Evolutionary conservation across 2,888 invertebrate genomes (phyloP).

Genomic region (Dryobota labecula): DNA sequence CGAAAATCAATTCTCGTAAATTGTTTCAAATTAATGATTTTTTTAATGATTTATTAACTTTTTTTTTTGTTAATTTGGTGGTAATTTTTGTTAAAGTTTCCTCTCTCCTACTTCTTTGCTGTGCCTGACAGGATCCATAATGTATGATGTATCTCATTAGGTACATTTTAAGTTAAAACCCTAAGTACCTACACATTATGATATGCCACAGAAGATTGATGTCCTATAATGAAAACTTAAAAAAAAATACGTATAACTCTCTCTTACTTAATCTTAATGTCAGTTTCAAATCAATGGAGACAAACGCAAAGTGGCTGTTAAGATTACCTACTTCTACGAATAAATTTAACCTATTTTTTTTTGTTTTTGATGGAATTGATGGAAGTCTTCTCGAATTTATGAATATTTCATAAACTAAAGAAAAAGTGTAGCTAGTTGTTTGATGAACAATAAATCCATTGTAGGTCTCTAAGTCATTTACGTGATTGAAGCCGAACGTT

Average conservation of each 20-base stretch:
- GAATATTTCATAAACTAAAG: constrained; percentile 14
- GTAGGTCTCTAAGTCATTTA: not conserved
- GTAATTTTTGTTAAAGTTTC: not conserved
- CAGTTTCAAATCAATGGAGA: constrained; percentile 4
- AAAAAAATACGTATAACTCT: no score
- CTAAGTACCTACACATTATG: not conserved
- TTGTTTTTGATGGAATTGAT: no score
- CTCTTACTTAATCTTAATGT: not conserved
- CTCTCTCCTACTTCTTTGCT: not conserved
- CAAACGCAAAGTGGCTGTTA: not conserved
- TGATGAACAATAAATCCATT: constrained; percentile 2
- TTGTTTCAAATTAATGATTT: not conserved
- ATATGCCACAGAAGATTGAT: no score
- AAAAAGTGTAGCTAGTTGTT: constrained; percentile 26
- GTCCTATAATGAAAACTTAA: no score
- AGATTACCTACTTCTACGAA: not conserved
- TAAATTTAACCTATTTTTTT: constrained; percentile 12
- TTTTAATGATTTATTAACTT: not conserved
- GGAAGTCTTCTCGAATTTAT: constrained; percentile 4
- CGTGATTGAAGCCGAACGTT: not conserved
- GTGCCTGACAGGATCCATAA: not conserved
- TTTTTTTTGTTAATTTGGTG: not conserved
- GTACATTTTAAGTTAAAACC: not conserved
- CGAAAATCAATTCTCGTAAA: not conserved
- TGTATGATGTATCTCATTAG: not conserved